These are phyloP conservation scores for Trogon surrucura DNA, from an alignment of 2,113 vertebrate species.

Conservation along the genomic window DNA sequence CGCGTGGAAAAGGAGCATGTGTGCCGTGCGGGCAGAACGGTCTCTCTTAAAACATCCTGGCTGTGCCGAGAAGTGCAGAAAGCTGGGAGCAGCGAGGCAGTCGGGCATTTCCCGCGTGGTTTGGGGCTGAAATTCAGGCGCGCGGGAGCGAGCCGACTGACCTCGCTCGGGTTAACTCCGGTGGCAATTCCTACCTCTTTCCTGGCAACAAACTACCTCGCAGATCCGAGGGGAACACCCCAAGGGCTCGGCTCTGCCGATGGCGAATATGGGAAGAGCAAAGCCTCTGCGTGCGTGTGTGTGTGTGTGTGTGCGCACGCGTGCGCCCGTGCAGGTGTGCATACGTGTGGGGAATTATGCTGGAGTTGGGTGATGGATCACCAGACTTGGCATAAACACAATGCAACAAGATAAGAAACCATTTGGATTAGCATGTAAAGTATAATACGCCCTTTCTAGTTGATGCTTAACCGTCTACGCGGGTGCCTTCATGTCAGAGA, in stretches of 20 bases:
- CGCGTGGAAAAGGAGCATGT: accelerated
- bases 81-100: neutral
- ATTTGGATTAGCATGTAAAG: constrained; percentile 42
- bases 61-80: neutral
- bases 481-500: constrained; percentile 12
- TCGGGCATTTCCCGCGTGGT: neutral
- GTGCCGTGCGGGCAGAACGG: accelerated
- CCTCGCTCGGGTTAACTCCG: neutral
- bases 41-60: neutral
- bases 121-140: neutral
- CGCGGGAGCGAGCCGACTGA: neutral
- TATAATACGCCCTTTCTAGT: neutral
- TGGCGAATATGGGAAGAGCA: neutral
- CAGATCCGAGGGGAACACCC: neutral
- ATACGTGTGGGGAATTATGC: neutral
- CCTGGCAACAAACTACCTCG: neutral
- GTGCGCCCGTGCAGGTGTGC: constrained; percentile 44
- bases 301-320: neutral
- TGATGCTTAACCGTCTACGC: neutral
- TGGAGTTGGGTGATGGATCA: neutral
- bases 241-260: neutral
- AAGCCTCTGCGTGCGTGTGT: neutral
- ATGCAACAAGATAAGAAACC: constrained; percentile 36
- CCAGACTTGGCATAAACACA: constrained; percentile 35
- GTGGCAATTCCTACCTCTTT: neutral